Percentiles rank a stretch among this genome's conserved stretches.
These are phyloP conservation scores for Sorex fumeus DNA, from an alignment of 2,113 vertebrate species.

Conservation along the genomic window DNA sequence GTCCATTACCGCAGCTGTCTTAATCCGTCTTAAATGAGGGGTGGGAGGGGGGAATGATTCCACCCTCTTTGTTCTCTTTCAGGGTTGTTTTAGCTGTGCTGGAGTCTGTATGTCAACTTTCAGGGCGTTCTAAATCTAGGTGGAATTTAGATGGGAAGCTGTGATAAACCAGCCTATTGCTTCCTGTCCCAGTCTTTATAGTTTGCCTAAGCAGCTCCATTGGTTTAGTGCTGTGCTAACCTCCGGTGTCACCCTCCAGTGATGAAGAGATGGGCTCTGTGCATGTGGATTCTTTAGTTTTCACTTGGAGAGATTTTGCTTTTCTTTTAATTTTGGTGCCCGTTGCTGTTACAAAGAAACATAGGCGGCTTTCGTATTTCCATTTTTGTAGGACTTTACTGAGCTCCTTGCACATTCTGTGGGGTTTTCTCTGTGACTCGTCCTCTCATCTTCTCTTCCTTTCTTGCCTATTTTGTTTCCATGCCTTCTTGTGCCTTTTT, in stretches of 20 bases:
- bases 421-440: background rate
- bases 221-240: background rate
- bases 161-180: too few relatives aligned
- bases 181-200: too few relatives aligned
- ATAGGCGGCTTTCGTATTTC: background rate
- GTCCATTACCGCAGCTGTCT: background rate
- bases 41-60: background rate
- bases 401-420: constrained; percentile 20
- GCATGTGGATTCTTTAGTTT: background rate
- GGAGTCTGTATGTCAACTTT: constrained; percentile 3
- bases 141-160: background rate
- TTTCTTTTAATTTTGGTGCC: constrained; percentile 31
- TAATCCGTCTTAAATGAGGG: background rate
- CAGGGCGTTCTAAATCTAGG: too few relatives aligned
- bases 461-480: background rate
- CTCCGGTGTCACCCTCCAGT: background rate
- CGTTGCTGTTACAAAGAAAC: background rate
- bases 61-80: background rate
- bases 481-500: background rate
- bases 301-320: constrained; percentile 33
- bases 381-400: background rate
- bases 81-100: background rate
- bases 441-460: background rate
- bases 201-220: too few relatives aligned
- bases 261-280: background rate